Percentiles rank a stretch among this genome's conserved stretches.
Evolutionary conservation across 2,113 vertebrate genomes (phyloP).

Genomic region (Lophura nycthemera): DNA sequence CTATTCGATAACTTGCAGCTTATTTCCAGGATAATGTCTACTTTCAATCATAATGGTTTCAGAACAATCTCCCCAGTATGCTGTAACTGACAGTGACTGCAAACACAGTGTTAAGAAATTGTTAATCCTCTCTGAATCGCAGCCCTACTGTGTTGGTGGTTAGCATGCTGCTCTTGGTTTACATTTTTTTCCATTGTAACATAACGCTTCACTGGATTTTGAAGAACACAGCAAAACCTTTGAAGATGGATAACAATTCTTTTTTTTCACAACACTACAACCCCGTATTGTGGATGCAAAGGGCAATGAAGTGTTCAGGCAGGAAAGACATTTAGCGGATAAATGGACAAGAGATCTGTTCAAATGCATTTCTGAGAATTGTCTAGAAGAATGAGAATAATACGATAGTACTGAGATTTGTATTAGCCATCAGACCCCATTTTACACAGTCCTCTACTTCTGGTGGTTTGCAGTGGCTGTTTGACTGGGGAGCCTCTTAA

Average conservation of each 20-base stretch:
- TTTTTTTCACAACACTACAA: not conserved
- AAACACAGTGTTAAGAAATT: not conserved
- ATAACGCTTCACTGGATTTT: constrained; percentile 9
- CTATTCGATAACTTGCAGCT: constrained; percentile 8
- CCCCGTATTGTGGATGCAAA: not conserved
- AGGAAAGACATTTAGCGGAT: not conserved
- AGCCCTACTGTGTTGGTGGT: not conserved
- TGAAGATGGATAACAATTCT: constrained; percentile 5
- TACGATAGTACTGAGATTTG: not conserved
- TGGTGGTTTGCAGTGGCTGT: not conserved
- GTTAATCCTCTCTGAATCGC: constrained; percentile 30
- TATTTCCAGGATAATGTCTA: not conserved
- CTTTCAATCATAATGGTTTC: not conserved
- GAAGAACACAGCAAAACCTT: constrained; percentile 19
- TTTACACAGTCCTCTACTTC: not conserved
- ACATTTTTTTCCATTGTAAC: constrained; percentile 2
- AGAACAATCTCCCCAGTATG: not conserved
- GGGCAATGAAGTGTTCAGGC: not conserved
- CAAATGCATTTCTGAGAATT: not conserved
- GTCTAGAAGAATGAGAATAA: not conserved
- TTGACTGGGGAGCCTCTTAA: not conserved
- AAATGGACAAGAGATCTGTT: not conserved
- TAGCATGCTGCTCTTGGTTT: not conserved
- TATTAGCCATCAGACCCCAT: not conserved
- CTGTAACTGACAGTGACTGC: not conserved